These are phyloP conservation scores for Pogonophryne albipinna DNA, from an alignment of 2,797 vertebrate species.

Conservation along the genomic window DNA sequence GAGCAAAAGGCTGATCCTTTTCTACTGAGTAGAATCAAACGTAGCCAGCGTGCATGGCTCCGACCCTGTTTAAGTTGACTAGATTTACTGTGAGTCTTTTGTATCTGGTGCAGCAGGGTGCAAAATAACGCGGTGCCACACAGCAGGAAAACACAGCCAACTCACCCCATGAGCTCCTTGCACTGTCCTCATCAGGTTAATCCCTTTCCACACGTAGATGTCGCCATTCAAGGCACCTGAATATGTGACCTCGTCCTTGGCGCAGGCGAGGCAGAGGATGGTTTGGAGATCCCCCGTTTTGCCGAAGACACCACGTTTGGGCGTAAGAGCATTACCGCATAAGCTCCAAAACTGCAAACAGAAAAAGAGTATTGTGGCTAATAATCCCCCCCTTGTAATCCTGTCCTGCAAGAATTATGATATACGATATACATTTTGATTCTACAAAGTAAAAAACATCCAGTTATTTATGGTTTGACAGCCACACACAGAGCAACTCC, in stretches of 20 bases:
- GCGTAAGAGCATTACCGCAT: constrained; percentile 97
- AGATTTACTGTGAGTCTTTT: constrained; percentile 22
- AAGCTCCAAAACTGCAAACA: constrained; percentile 97
- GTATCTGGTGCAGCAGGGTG: constrained; percentile 4
- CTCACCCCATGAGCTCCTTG: constrained; percentile 96
- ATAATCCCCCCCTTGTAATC: constrained; percentile 74
- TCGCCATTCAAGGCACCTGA: constrained; percentile 98
- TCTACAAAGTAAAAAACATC: constrained; percentile 39
- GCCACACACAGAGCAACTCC: neutral
- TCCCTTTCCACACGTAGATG: constrained; percentile 98
- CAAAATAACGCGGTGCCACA: constrained; percentile 27
- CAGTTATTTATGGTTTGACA: constrained; percentile 35
- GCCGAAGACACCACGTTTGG: constrained; percentile 97
- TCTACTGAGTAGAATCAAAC: constrained; percentile 70
- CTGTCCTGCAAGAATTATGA: constrained; percentile 63
- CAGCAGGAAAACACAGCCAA: constrained; percentile 9
- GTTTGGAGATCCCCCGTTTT: constrained; percentile 99
- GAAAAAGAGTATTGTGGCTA: constrained; percentile 67
- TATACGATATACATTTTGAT: constrained; percentile 61
- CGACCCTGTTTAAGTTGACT: constrained; percentile 27
- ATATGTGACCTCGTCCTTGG: constrained; percentile 96
- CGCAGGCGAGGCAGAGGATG: constrained; percentile 97
- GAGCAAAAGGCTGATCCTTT: constrained; percentile 82
- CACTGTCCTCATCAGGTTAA: constrained; percentile 94
- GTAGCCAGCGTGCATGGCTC: constrained; percentile 43